Percentiles rank a stretch among this genome's conserved stretches.
Conservation (phyloP, 2,888 invertebrate genomes). For the Napeogenes sylphis region DNA sequence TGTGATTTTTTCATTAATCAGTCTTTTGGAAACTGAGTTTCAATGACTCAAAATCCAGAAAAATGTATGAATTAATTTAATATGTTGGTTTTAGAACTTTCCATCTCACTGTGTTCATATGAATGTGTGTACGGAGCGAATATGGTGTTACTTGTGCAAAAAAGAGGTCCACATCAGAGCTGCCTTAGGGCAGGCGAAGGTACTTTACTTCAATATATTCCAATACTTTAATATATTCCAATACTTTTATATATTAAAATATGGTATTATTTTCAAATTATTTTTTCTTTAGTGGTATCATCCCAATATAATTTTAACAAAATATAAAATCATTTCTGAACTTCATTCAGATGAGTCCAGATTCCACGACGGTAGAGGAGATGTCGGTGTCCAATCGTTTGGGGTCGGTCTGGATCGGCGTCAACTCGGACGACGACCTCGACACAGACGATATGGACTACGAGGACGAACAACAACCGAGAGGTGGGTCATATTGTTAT, state of each 20-base stretch:
- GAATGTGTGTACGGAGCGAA: constrained; percentile 88
- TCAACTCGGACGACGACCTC: constrained; percentile 57
- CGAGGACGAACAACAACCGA: constrained; percentile 55
- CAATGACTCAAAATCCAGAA: no score
- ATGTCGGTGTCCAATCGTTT: constrained; percentile 47
- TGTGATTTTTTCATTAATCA: not conserved
- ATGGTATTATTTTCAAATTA: not conserved
- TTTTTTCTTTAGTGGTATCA: not conserved
- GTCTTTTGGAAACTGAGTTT: not conserved
- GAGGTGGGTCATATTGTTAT: constrained; percentile 41
- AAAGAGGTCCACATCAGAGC: constrained; percentile 83
- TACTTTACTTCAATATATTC: constrained; percentile 21
- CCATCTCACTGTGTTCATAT: constrained; percentile 87
- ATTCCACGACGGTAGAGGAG: constrained; percentile 53
- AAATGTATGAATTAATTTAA: not conserved
- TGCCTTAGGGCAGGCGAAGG: constrained; percentile 48
- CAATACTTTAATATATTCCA: no score
- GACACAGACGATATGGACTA: constrained; percentile 63
- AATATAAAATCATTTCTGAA: not conserved
- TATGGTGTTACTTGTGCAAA: constrained; percentile 94
- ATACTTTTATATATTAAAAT: no score
- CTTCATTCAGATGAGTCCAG: constrained; percentile 48
- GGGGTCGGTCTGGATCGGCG: constrained; percentile 45
- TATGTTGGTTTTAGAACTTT: constrained; percentile 66
- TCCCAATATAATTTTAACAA: not conserved